phyloP scores from a whole-genome alignment of 2,888 invertebrate species.

The Helleia helle region DNA sequence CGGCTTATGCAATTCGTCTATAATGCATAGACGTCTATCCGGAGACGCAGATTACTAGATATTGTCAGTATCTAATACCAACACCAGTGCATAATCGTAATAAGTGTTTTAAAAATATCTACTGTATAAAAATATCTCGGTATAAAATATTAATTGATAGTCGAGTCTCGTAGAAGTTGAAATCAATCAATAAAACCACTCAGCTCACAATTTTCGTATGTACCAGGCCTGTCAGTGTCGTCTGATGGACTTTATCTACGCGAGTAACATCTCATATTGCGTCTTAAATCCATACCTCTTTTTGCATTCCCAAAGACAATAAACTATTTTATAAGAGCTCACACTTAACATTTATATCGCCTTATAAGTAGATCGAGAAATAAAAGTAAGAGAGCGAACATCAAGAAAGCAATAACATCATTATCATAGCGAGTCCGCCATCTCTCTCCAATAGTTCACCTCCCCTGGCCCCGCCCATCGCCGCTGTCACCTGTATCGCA shows the following conservation, averaged over 20 bases:
- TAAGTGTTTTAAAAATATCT: no score
- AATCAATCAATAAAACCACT: conserved; percentile 6
- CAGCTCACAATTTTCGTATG: conserved; percentile 6
- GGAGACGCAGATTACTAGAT: no score
- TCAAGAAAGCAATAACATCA: conserved; percentile 74
- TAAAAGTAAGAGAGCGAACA: conserved; percentile 68
- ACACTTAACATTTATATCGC: conserved; percentile 70
- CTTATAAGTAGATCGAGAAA: conserved; percentile 72
- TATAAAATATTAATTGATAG: neutral
- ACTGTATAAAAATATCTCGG: neutral
- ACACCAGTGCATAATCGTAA: no score
- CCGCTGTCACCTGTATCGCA: conserved; percentile 72
- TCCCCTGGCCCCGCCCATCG: conserved; percentile 65
- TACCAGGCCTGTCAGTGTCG: conserved; percentile 33
- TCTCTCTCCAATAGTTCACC: conserved; percentile 72
- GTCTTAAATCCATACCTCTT: conserved; percentile 63
- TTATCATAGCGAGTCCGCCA: conserved; percentile 71
- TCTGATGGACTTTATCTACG: conserved; percentile 50
- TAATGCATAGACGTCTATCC: no score
- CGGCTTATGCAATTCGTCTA: no score
- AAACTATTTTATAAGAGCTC: conserved; percentile 69
- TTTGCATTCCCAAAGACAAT: conserved; percentile 68
- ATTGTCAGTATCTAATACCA: no score
- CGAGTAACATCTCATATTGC: conserved; percentile 37
- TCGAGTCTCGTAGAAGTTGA: neutral